Conservation (phyloP, 2,113 vertebrate species). For the Marmota flaviventris region DNA sequence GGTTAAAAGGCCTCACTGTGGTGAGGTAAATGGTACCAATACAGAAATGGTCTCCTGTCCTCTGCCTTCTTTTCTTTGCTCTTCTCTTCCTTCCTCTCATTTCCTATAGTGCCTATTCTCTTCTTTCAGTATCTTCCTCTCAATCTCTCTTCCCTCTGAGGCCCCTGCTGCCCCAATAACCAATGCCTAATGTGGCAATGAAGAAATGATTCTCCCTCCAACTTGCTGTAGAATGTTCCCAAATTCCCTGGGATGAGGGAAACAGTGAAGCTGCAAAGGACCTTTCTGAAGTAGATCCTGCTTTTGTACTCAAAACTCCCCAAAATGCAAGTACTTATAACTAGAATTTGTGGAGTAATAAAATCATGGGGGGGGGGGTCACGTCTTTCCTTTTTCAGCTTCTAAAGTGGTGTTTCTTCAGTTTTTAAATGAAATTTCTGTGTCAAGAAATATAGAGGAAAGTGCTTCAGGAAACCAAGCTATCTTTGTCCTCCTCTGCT, state of each 20-base stretch:
- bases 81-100: background rate
- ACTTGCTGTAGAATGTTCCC: background rate
- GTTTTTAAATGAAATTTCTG: slow-evolving; percentile 55
- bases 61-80: background rate
- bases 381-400: slow-evolving; percentile 43
- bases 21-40: background rate
- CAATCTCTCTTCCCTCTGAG: background rate
- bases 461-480: slow-evolving; percentile 45
- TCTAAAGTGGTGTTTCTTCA: slow-evolving; percentile 29
- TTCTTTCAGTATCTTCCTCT: background rate
- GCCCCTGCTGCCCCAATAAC: background rate
- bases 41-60: background rate
- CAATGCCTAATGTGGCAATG: background rate
- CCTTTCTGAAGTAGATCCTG: background rate
- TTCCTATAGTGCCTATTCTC: background rate
- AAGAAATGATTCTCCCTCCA: background rate
- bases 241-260: background rate
- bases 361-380: background rate
- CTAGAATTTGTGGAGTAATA: background rate
- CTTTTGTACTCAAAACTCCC: background rate
- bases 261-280: background rate
- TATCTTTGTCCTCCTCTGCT: slow-evolving; percentile 40
- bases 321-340: slow-evolving; percentile 33
- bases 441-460: slow-evolving; percentile 40
- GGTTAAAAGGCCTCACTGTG: background rate